These are phyloP conservation scores for Torymus tubicola DNA, from an alignment of 2,888 invertebrate genomes.

Conservation along the genomic window DNA sequence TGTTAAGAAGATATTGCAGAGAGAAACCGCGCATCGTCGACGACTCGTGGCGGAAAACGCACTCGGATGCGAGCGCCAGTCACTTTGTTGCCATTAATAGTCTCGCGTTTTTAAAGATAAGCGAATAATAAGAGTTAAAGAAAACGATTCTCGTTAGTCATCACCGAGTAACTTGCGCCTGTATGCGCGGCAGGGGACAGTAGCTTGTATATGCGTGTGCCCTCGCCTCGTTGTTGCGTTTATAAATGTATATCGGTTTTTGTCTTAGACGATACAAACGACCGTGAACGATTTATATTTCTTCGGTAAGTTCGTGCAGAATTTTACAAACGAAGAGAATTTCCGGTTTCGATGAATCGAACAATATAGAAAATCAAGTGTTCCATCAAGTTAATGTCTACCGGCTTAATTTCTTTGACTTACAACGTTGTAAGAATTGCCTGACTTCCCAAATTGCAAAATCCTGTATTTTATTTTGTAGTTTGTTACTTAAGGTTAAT, in stretches of 20 bases:
- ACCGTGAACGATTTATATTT: slow-evolving; percentile 14
- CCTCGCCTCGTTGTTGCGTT: too few species aligned
- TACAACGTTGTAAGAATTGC: slow-evolving; percentile 29
- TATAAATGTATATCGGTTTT: not conserved
- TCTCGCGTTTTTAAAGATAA: slow-evolving; percentile 26
- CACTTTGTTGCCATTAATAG: slow-evolving; percentile 50
- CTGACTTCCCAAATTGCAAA: slow-evolving; percentile 47
- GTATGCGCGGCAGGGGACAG: too few species aligned
- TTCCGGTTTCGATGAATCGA: not conserved
- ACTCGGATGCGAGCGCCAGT: slow-evolving; percentile 12
- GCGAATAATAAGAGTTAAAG: slow-evolving; percentile 3
- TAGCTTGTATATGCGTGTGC: too few species aligned
- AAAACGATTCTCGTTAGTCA: slow-evolving; percentile 19
- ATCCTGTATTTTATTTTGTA: slow-evolving; percentile 61
- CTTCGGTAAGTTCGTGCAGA: not conserved
- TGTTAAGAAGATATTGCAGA: not conserved
- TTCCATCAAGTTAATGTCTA: not conserved
- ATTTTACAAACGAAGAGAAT: not conserved
- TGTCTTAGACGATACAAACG: slow-evolving; percentile 14
- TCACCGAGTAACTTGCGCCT: not conserved
- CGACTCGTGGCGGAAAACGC: too few species aligned
- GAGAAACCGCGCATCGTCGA: too few species aligned
- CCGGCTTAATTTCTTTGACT: slow-evolving; percentile 6
- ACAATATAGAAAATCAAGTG: slow-evolving; percentile 4
- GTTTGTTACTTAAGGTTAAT: slow-evolving; percentile 58